These are phyloP conservation scores for Xyrauchen texanus DNA, from an alignment of 2,113 vertebrate species.

Conservation along the genomic window DNA sequence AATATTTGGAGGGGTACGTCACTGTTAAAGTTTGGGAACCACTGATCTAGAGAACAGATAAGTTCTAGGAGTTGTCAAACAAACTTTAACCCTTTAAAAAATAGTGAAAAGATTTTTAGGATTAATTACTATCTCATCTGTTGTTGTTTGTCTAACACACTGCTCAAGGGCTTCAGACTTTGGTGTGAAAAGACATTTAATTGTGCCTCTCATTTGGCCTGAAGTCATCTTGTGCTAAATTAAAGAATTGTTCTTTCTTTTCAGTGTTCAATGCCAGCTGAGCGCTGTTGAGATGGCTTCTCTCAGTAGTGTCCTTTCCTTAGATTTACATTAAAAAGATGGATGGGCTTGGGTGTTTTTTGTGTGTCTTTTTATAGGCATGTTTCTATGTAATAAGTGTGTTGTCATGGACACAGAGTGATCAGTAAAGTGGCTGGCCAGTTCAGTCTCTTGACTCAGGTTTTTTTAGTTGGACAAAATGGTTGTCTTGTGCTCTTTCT, in stretches of 20 bases:
- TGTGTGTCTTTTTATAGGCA: slow-evolving; percentile 25
- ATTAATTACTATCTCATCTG: slow-evolving; percentile 35
- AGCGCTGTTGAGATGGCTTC: slow-evolving; percentile 36
- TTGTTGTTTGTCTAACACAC: slow-evolving; percentile 35
- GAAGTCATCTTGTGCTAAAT: slow-evolving; percentile 28
- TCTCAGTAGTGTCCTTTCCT: slow-evolving; percentile 45
- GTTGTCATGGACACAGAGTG: slow-evolving; percentile 40
- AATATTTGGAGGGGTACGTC: too few species aligned
- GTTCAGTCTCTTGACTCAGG: slow-evolving; percentile 37
- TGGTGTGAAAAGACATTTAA: slow-evolving; percentile 43
- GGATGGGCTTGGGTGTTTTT: slow-evolving; percentile 38
- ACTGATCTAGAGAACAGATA: slow-evolving; percentile 37
- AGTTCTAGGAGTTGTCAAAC: slow-evolving; percentile 45
- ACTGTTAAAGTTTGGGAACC: too few species aligned
- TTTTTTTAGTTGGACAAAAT: slow-evolving; percentile 32
- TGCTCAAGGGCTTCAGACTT: slow-evolving; percentile 22
- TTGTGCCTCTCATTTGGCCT: slow-evolving; percentile 33
- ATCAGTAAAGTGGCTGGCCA: background rate
- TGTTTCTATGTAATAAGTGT: slow-evolving; percentile 35
- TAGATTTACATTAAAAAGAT: slow-evolving; percentile 52
- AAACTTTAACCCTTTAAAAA: slow-evolving; percentile 48
- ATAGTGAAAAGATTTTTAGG: background rate
- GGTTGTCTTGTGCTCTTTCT: slow-evolving; percentile 34
- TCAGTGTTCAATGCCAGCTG: slow-evolving; percentile 32
- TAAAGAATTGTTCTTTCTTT: slow-evolving; percentile 36